A percentile compares a stretch with the other conserved stretches of the same genome.
phyloP scores from a whole-genome alignment of 2,113 vertebrate genomes.

The Aleadryas rufinucha region DNA sequence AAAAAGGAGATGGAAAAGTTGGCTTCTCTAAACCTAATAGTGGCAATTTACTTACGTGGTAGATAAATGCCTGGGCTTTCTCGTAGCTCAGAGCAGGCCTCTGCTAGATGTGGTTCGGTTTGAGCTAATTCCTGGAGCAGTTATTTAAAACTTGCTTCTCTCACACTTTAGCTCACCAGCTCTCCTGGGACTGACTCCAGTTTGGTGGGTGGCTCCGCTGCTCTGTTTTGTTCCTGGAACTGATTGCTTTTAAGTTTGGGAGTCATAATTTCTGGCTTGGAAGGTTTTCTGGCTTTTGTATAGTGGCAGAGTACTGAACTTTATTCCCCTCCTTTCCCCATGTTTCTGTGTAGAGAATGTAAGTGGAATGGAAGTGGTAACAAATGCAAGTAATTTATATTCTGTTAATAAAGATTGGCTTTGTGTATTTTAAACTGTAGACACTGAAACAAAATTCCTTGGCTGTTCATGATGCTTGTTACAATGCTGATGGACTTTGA shows the following conservation, averaged over 20 bases:
- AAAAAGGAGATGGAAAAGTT: not conserved
- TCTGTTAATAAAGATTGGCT: not conserved
- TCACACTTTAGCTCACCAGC: not conserved
- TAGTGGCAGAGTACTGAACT: not conserved
- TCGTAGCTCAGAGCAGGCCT: not conserved
- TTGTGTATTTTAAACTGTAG: not conserved
- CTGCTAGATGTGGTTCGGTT: not conserved
- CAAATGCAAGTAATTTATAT: not conserved
- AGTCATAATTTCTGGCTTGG: not conserved
- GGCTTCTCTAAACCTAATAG: not conserved
- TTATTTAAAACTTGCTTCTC: not conserved
- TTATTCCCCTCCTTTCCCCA: fast-evolving
- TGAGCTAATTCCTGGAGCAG: not conserved
- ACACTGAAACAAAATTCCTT: not conserved
- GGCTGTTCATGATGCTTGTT: not conserved
- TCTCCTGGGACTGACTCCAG: not conserved
- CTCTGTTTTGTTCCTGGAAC: not conserved
- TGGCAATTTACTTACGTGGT: fast-evolving
- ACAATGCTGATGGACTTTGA: not conserved
- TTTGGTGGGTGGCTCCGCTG: not conserved
- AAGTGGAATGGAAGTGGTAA: not conserved
- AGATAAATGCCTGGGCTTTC: not conserved
- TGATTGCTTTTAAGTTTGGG: not conserved
- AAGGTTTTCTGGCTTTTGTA: not conserved
- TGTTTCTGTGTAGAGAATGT: not conserved